phyloP scores from a whole-genome alignment of 2,113 vertebrate genomes.

The Rhineura floridana region DNA sequence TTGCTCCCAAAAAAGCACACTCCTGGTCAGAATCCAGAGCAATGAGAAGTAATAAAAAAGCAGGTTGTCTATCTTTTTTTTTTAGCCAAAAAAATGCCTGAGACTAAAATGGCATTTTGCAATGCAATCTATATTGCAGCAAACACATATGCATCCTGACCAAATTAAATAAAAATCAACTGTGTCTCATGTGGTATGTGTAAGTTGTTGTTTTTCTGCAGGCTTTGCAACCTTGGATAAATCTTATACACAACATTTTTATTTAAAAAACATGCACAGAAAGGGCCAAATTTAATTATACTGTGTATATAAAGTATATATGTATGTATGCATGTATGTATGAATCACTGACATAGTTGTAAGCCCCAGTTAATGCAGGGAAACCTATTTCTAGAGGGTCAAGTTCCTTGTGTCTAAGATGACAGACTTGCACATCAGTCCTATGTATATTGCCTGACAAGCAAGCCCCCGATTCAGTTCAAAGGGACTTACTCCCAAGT shows the following conservation, averaged over 20 bases:
- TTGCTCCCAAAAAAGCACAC: too few species aligned
- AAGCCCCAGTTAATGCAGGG: too few species aligned
- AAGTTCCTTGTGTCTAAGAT: not conserved
- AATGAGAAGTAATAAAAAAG: constrained; percentile 56
- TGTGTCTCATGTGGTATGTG: not conserved
- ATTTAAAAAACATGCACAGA: not conserved
- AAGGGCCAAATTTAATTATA: not conserved
- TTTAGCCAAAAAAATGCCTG: not conserved
- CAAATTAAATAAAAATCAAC: not conserved
- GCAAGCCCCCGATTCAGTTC: not conserved
- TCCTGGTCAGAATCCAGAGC: constrained; percentile 47
- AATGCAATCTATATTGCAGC: not conserved
- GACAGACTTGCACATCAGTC: not conserved
- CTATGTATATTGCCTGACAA: not conserved
- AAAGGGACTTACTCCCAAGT: not conserved
- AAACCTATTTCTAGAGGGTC: too few species aligned
- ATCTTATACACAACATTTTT: constrained; percentile 10
- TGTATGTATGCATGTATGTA: too few species aligned
- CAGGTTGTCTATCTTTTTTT: constrained; percentile 32
- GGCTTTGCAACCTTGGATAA: not conserved
- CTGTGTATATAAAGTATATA: too few species aligned
- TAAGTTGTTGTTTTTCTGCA: not conserved
- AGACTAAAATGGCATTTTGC: constrained; percentile 4
- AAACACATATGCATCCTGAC: not conserved
- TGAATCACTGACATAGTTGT: not conserved